Evolutionary conservation across 2,797 vertebrate genomes (phyloP).

Genomic region (Crocodylus rhombifer): DNA sequence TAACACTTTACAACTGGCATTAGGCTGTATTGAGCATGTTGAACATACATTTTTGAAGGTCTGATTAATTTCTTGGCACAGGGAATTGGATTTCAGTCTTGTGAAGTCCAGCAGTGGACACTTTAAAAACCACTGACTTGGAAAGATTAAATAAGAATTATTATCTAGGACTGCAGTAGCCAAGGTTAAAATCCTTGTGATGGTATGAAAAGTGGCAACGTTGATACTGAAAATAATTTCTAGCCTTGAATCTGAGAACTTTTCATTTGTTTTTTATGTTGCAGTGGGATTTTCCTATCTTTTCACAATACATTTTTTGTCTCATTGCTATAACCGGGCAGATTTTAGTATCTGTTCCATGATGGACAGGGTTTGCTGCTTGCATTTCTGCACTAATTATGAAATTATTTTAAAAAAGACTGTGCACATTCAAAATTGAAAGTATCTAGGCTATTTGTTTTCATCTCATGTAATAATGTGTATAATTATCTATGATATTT

Average conservation of each 20-base stretch:
- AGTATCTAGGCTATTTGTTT: neutral
- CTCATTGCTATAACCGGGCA: neutral
- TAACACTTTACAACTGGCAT: neutral
- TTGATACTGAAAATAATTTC: neutral
- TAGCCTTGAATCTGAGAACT: neutral
- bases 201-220: neutral
- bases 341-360: constrained; percentile 2
- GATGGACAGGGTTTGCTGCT: neutral
- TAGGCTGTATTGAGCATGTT: neutral
- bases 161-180: neutral
- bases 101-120: neutral
- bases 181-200: neutral
- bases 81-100: neutral
- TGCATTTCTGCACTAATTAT: constrained; percentile 5
- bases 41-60: neutral
- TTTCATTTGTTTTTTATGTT: neutral
- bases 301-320: constrained; percentile 5
- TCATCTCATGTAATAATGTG: neutral
- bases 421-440: neutral
- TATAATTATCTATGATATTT: too few relatives aligned
- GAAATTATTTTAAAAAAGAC: neutral
- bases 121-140: neutral
- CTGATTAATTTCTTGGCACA: neutral
- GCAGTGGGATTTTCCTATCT: constrained; percentile 8
- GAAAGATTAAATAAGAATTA: constrained; percentile 7